phyloP scores from a whole-genome alignment of 2,113 vertebrate species.

The Pipa parva region DNA sequence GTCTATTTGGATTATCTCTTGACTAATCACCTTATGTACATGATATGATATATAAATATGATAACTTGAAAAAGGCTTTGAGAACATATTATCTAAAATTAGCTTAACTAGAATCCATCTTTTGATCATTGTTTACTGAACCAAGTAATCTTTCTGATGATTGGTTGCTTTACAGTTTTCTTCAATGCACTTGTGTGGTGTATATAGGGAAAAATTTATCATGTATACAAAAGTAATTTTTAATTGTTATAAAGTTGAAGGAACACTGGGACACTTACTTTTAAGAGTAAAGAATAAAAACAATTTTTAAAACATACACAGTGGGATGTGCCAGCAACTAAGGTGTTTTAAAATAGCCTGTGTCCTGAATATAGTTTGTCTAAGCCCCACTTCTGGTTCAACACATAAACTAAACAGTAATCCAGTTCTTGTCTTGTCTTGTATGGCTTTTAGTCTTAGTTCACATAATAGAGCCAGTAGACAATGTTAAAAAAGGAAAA shows the following conservation, averaged over 20 bases:
- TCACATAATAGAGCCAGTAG: constrained; percentile 98
- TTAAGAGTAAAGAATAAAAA: constrained; percentile 6
- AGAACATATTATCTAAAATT: no score
- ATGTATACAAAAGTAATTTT: constrained; percentile 82
- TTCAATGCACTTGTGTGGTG: constrained; percentile 23
- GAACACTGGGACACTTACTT: neutral
- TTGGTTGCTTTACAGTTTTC: constrained; percentile 4
- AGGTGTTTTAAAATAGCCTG: constrained; percentile 78
- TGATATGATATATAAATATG: no score
- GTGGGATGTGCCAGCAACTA: constrained; percentile 80
- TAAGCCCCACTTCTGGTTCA: constrained; percentile 75
- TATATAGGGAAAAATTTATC: constrained; percentile 34
- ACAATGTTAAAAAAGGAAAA: constrained; percentile 97
- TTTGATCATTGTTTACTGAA: no score
- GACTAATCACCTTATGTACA: no score
- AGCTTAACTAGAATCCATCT: no score
- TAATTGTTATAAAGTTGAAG: constrained; percentile 60
- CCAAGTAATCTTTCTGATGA: neutral
- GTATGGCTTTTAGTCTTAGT: constrained; percentile 69
- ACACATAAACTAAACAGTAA: constrained; percentile 73
- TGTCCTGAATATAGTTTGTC: constrained; percentile 79
- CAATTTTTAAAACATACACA: constrained; percentile 20
- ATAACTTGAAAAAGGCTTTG: no score
- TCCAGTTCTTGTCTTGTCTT: constrained; percentile 66
- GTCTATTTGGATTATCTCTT: no score